A percentile compares a stretch with the other conserved stretches of the same genome.
phyloP scores from a whole-genome alignment of 30 jellyfish, hydroid and myxozoan genomes.

The Hydractinia echinata region DNA sequence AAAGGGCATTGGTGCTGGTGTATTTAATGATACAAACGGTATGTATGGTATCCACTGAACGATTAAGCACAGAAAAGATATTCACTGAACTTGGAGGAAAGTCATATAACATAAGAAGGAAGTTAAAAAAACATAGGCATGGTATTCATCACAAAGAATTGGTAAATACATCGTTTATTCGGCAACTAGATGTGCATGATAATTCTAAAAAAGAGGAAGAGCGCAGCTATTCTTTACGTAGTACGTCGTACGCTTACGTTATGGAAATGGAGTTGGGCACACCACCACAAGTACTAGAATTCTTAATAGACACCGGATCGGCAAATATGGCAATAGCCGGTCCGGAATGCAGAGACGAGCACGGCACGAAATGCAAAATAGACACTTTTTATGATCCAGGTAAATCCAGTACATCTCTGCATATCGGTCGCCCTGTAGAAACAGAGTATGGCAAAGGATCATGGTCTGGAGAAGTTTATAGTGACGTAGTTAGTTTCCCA shows the following conservation, averaged over 20 bases:
- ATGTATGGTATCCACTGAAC: neutral
- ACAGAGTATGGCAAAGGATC: slow-evolving; percentile 88
- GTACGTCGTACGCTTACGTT: slow-evolving; percentile 95
- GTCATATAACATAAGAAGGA: slow-evolving; percentile 75
- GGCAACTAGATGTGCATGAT: neutral
- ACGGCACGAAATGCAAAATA: slow-evolving; percentile 66
- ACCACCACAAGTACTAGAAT: slow-evolving; percentile 86
- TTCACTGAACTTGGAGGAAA: slow-evolving; percentile 28
- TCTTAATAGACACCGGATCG: slow-evolving; percentile 90
- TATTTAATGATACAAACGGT: neutral
- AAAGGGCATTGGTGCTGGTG: neutral
- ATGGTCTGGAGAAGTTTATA: slow-evolving; percentile 95
- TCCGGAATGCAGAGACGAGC: slow-evolving; percentile 94
- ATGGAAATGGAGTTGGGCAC: slow-evolving; percentile 89
- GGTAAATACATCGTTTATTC: neutral
- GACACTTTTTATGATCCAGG: slow-evolving; percentile 77
- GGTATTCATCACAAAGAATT: slow-evolving; percentile 1
- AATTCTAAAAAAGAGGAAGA: slow-evolving; percentile 9
- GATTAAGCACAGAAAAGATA: slow-evolving; percentile 1
- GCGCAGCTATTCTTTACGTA: slow-evolving; percentile 34
- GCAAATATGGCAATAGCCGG: slow-evolving; percentile 99
- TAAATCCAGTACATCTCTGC: slow-evolving; percentile 67
- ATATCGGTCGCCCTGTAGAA: slow-evolving; percentile 79
- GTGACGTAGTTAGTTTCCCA: slow-evolving; percentile 89
- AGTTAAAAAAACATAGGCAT: slow-evolving; percentile 65